Percentiles rank a stretch among this genome's conserved stretches.
Evolutionary conservation across 2,113 vertebrate genomes (phyloP).

Genomic region (Narcine bancroftii): DNA sequence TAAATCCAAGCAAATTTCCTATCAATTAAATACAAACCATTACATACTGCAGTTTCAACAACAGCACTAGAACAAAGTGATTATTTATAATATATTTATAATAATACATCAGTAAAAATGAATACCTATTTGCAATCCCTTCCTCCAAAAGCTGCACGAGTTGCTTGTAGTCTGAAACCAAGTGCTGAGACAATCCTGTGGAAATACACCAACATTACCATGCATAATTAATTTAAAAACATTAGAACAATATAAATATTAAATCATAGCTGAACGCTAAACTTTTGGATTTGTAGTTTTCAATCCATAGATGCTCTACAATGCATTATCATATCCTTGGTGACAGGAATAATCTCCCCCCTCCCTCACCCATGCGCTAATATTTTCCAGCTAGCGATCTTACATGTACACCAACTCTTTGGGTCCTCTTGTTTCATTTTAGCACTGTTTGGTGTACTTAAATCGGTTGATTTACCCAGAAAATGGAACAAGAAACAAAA

Average conservation of each 20-base stretch:
- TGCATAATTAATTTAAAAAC: conserved; percentile 32
- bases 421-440: too few species aligned
- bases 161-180: conserved; percentile 84
- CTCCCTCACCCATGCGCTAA: too few species aligned
- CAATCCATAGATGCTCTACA: too few species aligned
- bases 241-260: background rate
- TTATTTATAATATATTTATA: background rate
- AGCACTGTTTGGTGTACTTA: too few species aligned
- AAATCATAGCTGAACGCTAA: too few species aligned
- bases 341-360: too few species aligned
- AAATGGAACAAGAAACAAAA: too few species aligned
- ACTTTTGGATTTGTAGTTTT: too few species aligned
- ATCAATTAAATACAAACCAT: background rate
- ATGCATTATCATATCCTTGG: too few species aligned
- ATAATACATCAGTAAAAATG: background rate
- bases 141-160: conserved; percentile 80
- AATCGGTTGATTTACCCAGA: too few species aligned
- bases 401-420: too few species aligned
- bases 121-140: conserved; percentile 84
- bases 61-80: background rate
- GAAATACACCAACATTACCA: conserved; percentile 44
- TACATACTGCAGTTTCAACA: background rate
- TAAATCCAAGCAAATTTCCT: background rate
- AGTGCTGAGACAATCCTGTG: conserved; percentile 82
- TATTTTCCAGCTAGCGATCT: too few species aligned